A percentile compares a stretch with the other conserved stretches of the same genome.
Evolutionary conservation across 1,140 invertebrate genomes (phyloP).

Genomic region (Pseudachorutes palmiensis): DNA sequence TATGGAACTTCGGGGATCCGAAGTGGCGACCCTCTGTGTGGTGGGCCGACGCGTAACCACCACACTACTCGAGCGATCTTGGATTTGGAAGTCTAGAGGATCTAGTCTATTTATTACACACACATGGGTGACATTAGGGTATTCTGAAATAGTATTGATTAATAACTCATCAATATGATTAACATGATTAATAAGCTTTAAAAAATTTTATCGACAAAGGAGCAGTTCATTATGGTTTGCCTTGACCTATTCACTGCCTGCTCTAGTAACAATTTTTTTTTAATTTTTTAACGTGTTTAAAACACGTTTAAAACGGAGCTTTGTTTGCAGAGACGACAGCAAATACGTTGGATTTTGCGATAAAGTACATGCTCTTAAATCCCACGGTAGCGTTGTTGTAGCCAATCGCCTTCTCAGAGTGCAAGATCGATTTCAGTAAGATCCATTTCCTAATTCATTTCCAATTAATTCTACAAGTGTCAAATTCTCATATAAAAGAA

Average conservation of each 20-base stretch:
- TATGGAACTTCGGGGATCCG: too few species aligned
- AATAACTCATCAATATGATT: too few species aligned
- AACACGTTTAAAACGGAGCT: background rate
- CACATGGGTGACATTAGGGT: too few species aligned
- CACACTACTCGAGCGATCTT: too few species aligned
- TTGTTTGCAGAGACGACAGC: slow-evolving; percentile 30
- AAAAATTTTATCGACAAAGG: slow-evolving; percentile 31
- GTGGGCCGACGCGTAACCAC: too few species aligned
- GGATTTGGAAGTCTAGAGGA: too few species aligned
- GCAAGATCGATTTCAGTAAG: slow-evolving; percentile 22
- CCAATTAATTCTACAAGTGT: too few species aligned
- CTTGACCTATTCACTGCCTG: slow-evolving; percentile 35
- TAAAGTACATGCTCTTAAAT: slow-evolving; percentile 46
- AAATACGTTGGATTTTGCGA: slow-evolving; percentile 43
- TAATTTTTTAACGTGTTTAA: background rate
- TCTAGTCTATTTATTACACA: too few species aligned
- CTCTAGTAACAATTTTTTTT: slow-evolving; percentile 8
- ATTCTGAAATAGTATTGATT: too few species aligned
- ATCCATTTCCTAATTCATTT: too few species aligned
- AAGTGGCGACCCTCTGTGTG: too few species aligned
- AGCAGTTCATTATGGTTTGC: slow-evolving; percentile 37
- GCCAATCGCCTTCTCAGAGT: slow-evolving; percentile 23
- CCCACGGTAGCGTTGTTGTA: slow-evolving; percentile 43
- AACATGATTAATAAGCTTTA: too few species aligned
- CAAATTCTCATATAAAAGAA: slow-evolving; percentile 45